phyloP scores from a whole-genome alignment of 1,140 invertebrate genomes.

The Macrobrachium rosenbergii region DNA sequence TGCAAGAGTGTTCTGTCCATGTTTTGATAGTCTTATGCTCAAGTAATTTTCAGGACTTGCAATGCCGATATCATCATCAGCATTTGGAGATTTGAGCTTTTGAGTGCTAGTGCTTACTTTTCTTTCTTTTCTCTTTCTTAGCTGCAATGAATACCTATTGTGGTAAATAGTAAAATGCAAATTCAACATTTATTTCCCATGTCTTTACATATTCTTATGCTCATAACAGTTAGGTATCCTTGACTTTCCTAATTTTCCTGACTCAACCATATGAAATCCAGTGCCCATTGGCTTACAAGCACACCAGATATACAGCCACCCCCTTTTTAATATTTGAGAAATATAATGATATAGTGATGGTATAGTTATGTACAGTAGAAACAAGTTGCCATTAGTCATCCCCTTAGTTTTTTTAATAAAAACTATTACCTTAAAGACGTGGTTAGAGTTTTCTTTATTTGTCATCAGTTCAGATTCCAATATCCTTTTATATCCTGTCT shows the following conservation, averaged over 20 bases:
- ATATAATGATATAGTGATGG: constrained; percentile 2
- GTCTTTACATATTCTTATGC: constrained; percentile 7
- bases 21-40: no score
- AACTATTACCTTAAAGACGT: constrained; percentile 24
- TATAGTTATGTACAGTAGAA: not conserved
- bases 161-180: no score
- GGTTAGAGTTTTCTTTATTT: constrained; percentile 1
- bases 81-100: no score
- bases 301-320: constrained; percentile 36
- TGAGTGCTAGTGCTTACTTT: no score
- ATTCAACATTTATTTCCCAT: not conserved
- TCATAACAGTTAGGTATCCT: constrained; percentile 23
- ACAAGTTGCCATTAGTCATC: not conserved
- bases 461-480: constrained; percentile 26
- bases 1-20: no score
- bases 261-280: constrained; percentile 31
- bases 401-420: not conserved
- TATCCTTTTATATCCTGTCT: constrained; percentile 41
- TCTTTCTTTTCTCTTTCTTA: no score
- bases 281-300: constrained; percentile 44
- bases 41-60: no score
- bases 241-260: constrained; percentile 29
- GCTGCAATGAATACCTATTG: no score
- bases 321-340: constrained; percentile 14
- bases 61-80: no score